Base-by-base conservation (phyloP, 2,888 invertebrate genomes). In the Thecophora atra region DNA sequence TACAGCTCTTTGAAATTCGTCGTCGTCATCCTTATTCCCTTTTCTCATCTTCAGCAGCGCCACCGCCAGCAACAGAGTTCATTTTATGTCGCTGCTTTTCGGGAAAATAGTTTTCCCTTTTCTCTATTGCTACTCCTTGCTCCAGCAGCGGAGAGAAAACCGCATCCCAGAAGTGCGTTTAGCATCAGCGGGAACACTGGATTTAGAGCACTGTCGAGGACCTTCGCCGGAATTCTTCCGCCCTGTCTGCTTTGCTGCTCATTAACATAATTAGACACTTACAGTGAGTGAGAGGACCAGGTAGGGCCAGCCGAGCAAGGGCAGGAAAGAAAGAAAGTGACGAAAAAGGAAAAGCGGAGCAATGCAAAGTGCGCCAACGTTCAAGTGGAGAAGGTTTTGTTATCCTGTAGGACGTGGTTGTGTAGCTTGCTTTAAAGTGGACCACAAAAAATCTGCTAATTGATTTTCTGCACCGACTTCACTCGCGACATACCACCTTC, bases 211-310 rank as follows among this genome's bases (percentile, higher is more conserved):
- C n/a, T 28, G 21, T 58, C 8, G 24, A 24, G 58, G 26, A 28
- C 58, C 58, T 58, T 58, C 26, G 26, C 26, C 21, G 37, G 47
- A 15, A n/a, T 47, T 2, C 47, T 47, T 47, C 17, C 47, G 13
- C 47, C 17, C 47, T n/a, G 47, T 47, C 47, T 47, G 47, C 47
- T 1, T 11, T 47, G 47, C 44, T 8, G 42, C 62, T 70, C 63
- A 70, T 63, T 63, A 70, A 52, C 63, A 70, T 70, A 70, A 63
- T 70, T 62, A 70, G 63, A 52, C 70, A 42, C 68, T 65, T 30
- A 5, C 37, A 47, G 15, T 24, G 28, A 24, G 24, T 28, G 24
- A 24, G 13, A n/a, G 17, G 17, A 11, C 47, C 15, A 15, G 47
- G 13, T 1, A 47, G 17, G 13, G n/a, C n/a, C n/a, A n/a, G n/a